A percentile compares a stretch with the other conserved stretches of the same genome.
Conservation (phyloP, 2,888 invertebrate species). For the Mycogona germanica region DNA sequence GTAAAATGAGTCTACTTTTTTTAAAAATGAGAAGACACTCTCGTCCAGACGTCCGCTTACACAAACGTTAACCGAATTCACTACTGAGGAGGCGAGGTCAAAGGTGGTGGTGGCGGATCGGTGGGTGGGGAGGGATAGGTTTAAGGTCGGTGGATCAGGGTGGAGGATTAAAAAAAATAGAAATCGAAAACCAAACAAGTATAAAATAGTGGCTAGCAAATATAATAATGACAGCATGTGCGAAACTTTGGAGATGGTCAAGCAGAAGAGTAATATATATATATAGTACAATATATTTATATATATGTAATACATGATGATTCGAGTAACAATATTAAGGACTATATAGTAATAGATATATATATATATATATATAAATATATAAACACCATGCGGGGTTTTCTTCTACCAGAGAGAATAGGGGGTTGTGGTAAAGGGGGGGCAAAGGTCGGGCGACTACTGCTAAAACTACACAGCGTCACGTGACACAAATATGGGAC, state of each 20-base stretch:
- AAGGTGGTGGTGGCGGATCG: too few species aligned
- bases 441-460: background rate
- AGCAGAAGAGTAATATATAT: conserved; percentile 15
- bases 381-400: conserved; percentile 10
- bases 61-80: too few species aligned
- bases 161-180: conserved; percentile 6
- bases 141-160: background rate
- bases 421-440: background rate
- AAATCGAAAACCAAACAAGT: conserved; percentile 8
- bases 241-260: conserved; percentile 45
- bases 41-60: too few species aligned
- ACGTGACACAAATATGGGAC: too few species aligned
- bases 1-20: too few species aligned
- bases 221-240: conserved; percentile 15
- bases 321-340: too few species aligned
- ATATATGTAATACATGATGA: conserved; percentile 5
- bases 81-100: too few species aligned
- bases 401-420: background rate
- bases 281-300: conserved; percentile 2
- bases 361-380: conserved; percentile 4
- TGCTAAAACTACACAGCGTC: too few species aligned
- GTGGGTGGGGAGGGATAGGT: too few species aligned
- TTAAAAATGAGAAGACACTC: too few species aligned
- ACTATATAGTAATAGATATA: too few species aligned
- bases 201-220: background rate